Conservation (phyloP, 1,140 invertebrate species). For the Pseudomyrmex sp. region DNA sequence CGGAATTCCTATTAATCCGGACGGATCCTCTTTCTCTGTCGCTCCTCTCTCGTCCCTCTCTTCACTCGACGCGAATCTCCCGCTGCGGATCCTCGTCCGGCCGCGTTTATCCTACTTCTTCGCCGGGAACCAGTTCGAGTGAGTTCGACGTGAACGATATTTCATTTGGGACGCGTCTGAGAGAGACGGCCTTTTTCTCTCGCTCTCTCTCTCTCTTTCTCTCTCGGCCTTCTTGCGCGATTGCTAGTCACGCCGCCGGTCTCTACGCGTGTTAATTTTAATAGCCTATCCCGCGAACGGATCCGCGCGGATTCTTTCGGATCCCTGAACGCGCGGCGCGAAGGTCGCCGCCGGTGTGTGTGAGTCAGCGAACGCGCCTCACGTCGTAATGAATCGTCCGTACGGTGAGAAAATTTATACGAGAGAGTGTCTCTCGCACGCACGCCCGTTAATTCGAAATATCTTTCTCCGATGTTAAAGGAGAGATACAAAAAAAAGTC, state of each 20-base stretch:
- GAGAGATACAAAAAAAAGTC: no score
- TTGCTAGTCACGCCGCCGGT: conserved; percentile 40
- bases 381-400: background rate
- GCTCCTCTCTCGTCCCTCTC: conserved; percentile 29
- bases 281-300: conserved; percentile 42
- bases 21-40: conserved; percentile 45
- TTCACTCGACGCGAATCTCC: conserved; percentile 2
- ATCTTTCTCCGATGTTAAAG: no score
- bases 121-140: conserved; percentile 68
- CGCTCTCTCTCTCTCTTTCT: conserved; percentile 29
- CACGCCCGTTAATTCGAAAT: no score
- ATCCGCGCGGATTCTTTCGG: conserved; percentile 33
- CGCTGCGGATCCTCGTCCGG: conserved; percentile 9
- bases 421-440: background rate
- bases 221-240: conserved; percentile 33
- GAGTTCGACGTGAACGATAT: conserved; percentile 70
- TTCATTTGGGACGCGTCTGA: conserved; percentile 69
- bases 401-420: background rate
- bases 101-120: conserved; percentile 44
- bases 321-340: conserved; percentile 4
- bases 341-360: conserved; percentile 13
- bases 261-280: conserved; percentile 56
- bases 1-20: conserved; percentile 80
- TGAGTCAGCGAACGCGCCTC: background rate
- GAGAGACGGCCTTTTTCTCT: conserved; percentile 29